Evolutionary conservation across 2,888 invertebrate genomes (phyloP).

Genomic region (Rhorus exstirpatorius): DNA sequence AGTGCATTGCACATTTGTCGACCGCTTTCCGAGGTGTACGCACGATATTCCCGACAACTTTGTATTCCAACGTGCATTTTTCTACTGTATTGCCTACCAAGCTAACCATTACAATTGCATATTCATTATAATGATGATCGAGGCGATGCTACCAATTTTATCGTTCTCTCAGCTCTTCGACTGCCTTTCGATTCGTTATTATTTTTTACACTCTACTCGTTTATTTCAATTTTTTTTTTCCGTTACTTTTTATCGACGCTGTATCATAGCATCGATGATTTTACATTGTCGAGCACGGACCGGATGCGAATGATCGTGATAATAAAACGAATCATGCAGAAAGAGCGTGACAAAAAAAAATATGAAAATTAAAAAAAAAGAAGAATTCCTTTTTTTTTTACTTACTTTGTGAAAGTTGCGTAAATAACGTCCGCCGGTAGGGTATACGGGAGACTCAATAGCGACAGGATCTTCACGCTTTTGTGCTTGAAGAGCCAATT

Average conservation of each 20-base stretch:
- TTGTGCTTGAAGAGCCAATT: constrained; percentile 96
- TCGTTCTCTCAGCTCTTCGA: constrained; percentile 7
- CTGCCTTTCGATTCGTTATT: constrained; percentile 28
- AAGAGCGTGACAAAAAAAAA: background rate
- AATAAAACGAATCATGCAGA: constrained; percentile 51
- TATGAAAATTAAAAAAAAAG: background rate
- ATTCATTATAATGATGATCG: constrained; percentile 50
- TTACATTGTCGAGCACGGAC: background rate
- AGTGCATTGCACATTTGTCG: constrained; percentile 69
- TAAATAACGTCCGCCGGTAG: constrained; percentile 95
- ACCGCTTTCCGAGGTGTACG: constrained; percentile 73
- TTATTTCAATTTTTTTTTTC: background rate
- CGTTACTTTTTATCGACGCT: no score
- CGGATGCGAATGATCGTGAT: constrained; percentile 2
- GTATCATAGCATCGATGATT: background rate
- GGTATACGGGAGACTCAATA: constrained; percentile 94
- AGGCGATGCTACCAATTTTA: background rate
- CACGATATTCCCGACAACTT: constrained; percentile 84
- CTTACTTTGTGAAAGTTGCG: constrained; percentile 95
- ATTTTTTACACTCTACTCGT: constrained; percentile 7
- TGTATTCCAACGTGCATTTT: constrained; percentile 84
- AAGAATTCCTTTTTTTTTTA: constrained; percentile 75
- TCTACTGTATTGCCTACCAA: constrained; percentile 85
- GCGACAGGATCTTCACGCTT: constrained; percentile 92
- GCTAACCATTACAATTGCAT: constrained; percentile 80